Evolutionary conservation across 2,113 vertebrate species (phyloP).

Genomic region (Hippocampus zosterae): DNA sequence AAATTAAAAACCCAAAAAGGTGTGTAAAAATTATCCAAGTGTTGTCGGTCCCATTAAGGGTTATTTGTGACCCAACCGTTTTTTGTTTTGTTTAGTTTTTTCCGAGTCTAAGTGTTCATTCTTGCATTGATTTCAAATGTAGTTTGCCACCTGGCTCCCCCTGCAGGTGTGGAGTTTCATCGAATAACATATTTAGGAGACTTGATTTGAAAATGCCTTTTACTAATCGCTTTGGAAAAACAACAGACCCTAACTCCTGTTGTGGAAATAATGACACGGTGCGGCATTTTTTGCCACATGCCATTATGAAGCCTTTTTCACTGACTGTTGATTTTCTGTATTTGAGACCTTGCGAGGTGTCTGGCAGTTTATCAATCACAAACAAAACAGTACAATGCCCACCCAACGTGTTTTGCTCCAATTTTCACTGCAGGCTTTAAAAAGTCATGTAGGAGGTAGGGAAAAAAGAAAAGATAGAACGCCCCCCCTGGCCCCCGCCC

Average conservation of each 20-base stretch:
- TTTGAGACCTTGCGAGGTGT: slow-evolving; percentile 59
- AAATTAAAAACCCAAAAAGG: too few species aligned
- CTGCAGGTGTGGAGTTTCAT: neutral
- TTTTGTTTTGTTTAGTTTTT: too few species aligned
- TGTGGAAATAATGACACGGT: neutral
- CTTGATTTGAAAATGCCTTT: neutral
- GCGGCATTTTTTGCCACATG: neutral
- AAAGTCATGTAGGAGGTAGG: neutral
- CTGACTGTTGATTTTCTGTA: neutral
- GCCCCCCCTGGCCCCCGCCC: neutral
- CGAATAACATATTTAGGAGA: neutral
- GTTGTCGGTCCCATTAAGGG: too few species aligned
- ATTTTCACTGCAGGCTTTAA: neutral
- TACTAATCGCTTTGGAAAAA: neutral
- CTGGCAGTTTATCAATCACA: slow-evolving; percentile 51
- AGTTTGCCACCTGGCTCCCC: neutral
- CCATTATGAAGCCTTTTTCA: neutral
- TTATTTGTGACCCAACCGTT: too few species aligned
- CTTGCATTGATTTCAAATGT: neutral
- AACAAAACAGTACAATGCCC: neutral
- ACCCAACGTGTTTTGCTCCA: neutral
- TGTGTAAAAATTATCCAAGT: too few species aligned
- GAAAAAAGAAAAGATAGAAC: too few species aligned
- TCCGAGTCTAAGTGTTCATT: neutral
- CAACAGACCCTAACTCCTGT: neutral